Conservation (phyloP, 1,140 invertebrate species). For the Stenopsyche tienmushanensis region DNA sequence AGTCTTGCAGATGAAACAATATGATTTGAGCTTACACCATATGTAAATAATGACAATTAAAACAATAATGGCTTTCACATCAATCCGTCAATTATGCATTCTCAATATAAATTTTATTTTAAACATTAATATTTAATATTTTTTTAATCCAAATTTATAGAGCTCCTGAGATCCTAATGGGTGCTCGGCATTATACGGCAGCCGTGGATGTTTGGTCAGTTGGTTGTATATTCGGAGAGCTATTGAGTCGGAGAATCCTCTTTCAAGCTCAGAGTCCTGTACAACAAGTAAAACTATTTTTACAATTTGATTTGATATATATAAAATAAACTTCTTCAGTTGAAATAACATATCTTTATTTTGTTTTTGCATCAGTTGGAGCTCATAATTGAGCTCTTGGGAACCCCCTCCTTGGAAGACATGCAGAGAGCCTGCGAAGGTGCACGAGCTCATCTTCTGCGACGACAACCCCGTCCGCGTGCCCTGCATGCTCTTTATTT, state of each 20-base stretch:
- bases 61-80: too few species aligned
- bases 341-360: background rate
- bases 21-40: too few species aligned
- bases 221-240: conserved; percentile 98
- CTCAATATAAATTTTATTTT: too few species aligned
- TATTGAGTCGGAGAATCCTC: conserved; percentile 90
- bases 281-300: conserved; percentile 70
- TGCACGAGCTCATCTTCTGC: conserved; percentile 89
- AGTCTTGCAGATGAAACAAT: too few species aligned
- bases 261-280: conserved; percentile 96
- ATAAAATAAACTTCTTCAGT: conserved; percentile 3
- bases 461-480: conserved; percentile 83
- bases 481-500: conserved; percentile 90
- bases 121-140: too few species aligned
- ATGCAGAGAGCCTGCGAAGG: conserved; percentile 96
- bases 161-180: conserved; percentile 97
- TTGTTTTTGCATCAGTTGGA: conserved; percentile 74
- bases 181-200: conserved; percentile 94
- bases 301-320: background rate
- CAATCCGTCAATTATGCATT: too few species aligned
- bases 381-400: conserved; percentile 94
- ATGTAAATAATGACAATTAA: too few species aligned
- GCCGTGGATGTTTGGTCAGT: conserved; percentile 98
- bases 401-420: conserved; percentile 93
- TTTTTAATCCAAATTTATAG: conserved; percentile 57